Conservation (phyloP, 2,113 vertebrate genomes). For the Condylura cristata region DNA sequence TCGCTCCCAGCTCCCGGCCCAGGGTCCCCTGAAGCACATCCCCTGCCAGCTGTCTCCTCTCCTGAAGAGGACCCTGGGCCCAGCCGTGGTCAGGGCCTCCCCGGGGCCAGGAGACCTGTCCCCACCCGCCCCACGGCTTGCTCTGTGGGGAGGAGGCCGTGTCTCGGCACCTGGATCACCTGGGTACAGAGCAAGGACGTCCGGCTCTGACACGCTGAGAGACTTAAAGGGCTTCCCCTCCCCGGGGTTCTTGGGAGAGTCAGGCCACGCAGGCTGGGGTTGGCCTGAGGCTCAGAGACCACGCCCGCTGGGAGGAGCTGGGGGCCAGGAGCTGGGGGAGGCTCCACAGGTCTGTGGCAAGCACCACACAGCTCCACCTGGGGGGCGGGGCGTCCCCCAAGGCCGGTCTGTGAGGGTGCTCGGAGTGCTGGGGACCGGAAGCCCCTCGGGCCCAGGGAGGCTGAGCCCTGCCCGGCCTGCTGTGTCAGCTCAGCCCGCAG, state of each 20-base stretch:
- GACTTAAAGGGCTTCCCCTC: no score
- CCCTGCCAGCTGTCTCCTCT: background rate
- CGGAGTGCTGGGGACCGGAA: no score
- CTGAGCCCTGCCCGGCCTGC: background rate
- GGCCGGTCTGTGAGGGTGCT: no score
- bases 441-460: background rate
- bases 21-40: background rate
- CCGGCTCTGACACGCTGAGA: background rate
- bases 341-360: no score
- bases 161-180: background rate
- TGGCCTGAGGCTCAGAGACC: background rate
- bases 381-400: no score
- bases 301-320: no score
- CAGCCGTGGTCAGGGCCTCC: no score
- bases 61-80: background rate
- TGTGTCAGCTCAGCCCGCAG: no score
- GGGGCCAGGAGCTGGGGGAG: background rate
- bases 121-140: background rate
- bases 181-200: fast-evolving
- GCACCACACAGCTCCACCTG: no score
- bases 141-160: no score
- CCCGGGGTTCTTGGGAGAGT: background rate
- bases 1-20: no score
- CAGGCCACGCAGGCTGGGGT: background rate
- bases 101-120: fast-evolving